These are phyloP conservation scores for Xenopus laevis DNA, from an alignment of 2,113 vertebrate species.

Conservation along the genomic window DNA sequence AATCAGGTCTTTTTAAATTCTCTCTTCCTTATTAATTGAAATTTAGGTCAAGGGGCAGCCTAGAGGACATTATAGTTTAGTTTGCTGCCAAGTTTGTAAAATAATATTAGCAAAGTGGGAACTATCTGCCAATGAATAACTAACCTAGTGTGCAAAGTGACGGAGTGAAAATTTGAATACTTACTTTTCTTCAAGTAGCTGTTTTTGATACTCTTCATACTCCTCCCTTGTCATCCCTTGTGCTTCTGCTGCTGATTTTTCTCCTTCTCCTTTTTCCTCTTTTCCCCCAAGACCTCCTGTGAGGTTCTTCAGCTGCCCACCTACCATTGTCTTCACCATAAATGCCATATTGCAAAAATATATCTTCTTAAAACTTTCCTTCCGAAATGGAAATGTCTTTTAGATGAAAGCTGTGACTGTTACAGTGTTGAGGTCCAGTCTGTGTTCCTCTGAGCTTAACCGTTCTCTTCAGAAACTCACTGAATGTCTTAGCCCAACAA, in stretches of 20 bases:
- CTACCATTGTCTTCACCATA: slow-evolving; percentile 95
- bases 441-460: not conserved
- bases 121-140: no score
- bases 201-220: slow-evolving; percentile 92
- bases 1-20: no score
- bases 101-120: no score
- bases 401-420: not conserved
- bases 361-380: not conserved
- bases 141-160: no score
- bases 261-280: slow-evolving; percentile 84
- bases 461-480: no score
- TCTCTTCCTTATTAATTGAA: no score
- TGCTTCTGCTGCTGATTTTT: slow-evolving; percentile 81
- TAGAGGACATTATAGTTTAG: no score
- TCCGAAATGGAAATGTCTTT: no score
- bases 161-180: slow-evolving; percentile 45
- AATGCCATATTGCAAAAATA: slow-evolving; percentile 76
- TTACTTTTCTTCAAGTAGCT: slow-evolving; percentile 97
- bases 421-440: not conserved
- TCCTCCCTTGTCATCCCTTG: slow-evolving; percentile 95
- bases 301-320: slow-evolving; percentile 93
- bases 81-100: no score
- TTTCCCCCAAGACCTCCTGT: slow-evolving; percentile 81
- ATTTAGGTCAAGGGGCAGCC: no score
- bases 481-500: not conserved